Conservation (phyloP, 2,888 invertebrate species). For the Meteorus colon region DNA sequence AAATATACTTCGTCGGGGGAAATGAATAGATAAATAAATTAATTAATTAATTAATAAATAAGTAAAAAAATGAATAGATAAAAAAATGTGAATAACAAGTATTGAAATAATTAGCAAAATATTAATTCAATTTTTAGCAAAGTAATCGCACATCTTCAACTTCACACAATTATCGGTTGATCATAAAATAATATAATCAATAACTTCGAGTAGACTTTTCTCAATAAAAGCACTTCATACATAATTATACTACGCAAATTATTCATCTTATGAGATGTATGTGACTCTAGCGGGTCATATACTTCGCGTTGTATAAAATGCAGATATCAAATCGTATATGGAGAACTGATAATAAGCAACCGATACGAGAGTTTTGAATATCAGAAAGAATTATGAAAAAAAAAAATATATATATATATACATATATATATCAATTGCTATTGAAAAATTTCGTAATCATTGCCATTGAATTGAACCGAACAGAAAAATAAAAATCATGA, state of each 20-base stretch:
- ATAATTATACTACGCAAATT: background rate
- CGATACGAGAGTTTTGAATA: slow-evolving; percentile 32
- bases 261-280: background rate
- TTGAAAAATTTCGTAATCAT: slow-evolving; percentile 16
- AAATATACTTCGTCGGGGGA: slow-evolving; percentile 46
- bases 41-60: too few species aligned
- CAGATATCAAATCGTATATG: background rate
- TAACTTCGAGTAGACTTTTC: background rate
- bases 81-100: background rate
- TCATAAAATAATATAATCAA: slow-evolving; percentile 23
- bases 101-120: background rate
- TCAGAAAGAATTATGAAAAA: slow-evolving; percentile 40
- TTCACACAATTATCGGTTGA: background rate
- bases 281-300: background rate
- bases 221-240: background rate
- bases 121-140: background rate
- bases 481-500: slow-evolving; percentile 20
- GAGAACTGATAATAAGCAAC: slow-evolving; percentile 28
- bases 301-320: slow-evolving; percentile 13
- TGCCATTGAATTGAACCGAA: slow-evolving; percentile 34
- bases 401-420: background rate
- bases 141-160: background rate
- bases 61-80: slow-evolving; percentile 21
- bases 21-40: slow-evolving; percentile 11
- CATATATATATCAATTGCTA: slow-evolving; percentile 13